A percentile compares a stretch with the other conserved stretches of the same genome.
Conservation (phyloP, 2,113 vertebrate species). For the Smithornis capensis region DNA sequence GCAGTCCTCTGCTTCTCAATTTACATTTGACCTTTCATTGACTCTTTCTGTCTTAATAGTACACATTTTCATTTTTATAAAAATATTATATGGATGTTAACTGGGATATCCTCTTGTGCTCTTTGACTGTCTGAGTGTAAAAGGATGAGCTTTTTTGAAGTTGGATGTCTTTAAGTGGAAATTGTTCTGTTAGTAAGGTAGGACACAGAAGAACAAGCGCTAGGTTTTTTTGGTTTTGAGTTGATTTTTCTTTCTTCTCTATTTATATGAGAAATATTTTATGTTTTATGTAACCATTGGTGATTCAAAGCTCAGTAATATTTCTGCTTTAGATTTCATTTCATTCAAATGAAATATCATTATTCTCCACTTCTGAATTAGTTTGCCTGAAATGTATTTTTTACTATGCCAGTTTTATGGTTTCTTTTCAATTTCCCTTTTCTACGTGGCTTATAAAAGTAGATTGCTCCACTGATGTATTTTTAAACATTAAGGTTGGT, state of each 20-base stretch:
- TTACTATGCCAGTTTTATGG: not conserved
- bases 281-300: not conserved
- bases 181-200: not conserved
- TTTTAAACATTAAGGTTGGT: not conserved
- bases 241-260: not conserved
- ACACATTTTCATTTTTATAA: not conserved
- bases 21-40: conserved; percentile 41
- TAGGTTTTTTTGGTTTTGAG: not conserved
- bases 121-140: not conserved
- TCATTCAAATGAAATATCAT: not conserved
- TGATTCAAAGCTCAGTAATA: not conserved
- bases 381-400: not conserved
- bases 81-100: not conserved
- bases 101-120: not conserved
- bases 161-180: not conserved
- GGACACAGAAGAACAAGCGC: not conserved
- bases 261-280: not conserved
- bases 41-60: conserved; percentile 22
- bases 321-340: not conserved
- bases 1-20: not conserved
- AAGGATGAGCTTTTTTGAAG: not conserved
- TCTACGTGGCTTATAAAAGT: not conserved
- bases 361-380: not conserved
- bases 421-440: not conserved
- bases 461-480: not conserved